Base-by-base conservation (phyloP, 2,797 vertebrate genomes). In the Sebastes flavidus region DNA sequence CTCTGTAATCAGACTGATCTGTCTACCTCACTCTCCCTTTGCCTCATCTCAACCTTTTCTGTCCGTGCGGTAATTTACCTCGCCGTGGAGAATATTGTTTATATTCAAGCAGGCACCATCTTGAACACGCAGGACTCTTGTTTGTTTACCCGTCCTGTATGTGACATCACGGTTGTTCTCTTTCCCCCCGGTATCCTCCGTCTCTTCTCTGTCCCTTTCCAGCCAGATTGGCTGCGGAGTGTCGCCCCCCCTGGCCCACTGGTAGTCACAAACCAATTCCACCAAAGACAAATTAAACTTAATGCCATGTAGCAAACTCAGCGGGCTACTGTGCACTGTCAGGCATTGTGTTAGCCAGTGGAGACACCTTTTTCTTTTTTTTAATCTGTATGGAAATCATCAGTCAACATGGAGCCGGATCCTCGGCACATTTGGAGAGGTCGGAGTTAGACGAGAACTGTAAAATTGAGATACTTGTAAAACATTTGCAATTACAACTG, bases 201-300 rank as follows among this genome's bases (percentile, higher is more conserved):
- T 77, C 77, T 81, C 77, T 25, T 72, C 38, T 75, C 72, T 30
- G 56, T 68, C 77, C 85, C 83, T 88, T 88, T 85, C 66, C 77
- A 88, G 78, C 65, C 85, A 82, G 80, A 91, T 85, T 87, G 80
- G 80, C 71, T 83, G 80, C 77, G 78, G 79, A 91, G 82, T 80
- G 77, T 84, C 79, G 84, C 24, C 85, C 85, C 76, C 65, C 58
- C 72, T 42, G 73, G 86, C 84, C 81, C 78, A 89, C 87, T 88
- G 82, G 82, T 69, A 86, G 82, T 76, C 83, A 79, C 90, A 90
- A 95, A 94, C 89, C 93, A 94, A 95, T 94, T 95, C 91, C 86
- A 89, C 88, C 89, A 89, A 89, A 91, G 89, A 94, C 92, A 94
- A 95, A 95, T 95, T 86, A 93, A 94, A 95, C 89, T 72, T 88